Conservation (phyloP, 2,113 vertebrate species). For the Hyaena hyaena region DNA sequence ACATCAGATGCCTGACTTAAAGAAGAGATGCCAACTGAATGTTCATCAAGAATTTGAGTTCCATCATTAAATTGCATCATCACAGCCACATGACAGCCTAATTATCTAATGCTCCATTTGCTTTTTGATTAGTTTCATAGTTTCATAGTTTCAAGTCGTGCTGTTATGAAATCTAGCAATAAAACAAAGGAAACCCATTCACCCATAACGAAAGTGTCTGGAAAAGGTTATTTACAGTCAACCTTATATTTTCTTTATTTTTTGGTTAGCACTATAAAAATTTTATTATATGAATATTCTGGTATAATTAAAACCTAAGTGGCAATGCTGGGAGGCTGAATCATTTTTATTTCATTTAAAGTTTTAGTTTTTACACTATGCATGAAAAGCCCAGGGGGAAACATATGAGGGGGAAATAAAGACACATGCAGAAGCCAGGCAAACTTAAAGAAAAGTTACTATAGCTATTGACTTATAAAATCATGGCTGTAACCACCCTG, state of each 20-base stretch:
- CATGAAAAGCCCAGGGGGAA: slow-evolving; percentile 69
- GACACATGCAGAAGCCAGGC: slow-evolving; percentile 76
- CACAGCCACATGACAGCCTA: neutral
- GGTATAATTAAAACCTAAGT: slow-evolving; percentile 71
- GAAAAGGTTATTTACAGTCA: slow-evolving; percentile 16
- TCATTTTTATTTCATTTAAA: slow-evolving; percentile 53
- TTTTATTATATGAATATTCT: slow-evolving; percentile 55
- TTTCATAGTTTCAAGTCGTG: neutral
- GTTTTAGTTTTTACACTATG: slow-evolving; percentile 59
- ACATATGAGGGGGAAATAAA: slow-evolving; percentile 74
- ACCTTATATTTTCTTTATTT: slow-evolving; percentile 66
- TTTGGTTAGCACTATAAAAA: slow-evolving; percentile 13
- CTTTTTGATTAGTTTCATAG: neutral
- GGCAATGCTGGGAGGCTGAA: slow-evolving; percentile 43
- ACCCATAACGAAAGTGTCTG: neutral
- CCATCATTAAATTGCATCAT: neutral
- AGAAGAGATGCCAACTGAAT: neutral
- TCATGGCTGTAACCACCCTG: slow-evolving; percentile 62
- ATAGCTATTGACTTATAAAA: slow-evolving; percentile 65
- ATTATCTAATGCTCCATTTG: slow-evolving; percentile 14
- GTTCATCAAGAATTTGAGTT: neutral
- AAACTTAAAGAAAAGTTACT: slow-evolving; percentile 73
- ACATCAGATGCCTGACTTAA: neutral
- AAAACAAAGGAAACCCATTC: slow-evolving; percentile 15
- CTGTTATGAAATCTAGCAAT: slow-evolving; percentile 23